A percentile compares a stretch with the other conserved stretches of the same genome.
Evolutionary conservation across 2,797 vertebrate species (phyloP).

Genomic region (Emys orbicularis): DNA sequence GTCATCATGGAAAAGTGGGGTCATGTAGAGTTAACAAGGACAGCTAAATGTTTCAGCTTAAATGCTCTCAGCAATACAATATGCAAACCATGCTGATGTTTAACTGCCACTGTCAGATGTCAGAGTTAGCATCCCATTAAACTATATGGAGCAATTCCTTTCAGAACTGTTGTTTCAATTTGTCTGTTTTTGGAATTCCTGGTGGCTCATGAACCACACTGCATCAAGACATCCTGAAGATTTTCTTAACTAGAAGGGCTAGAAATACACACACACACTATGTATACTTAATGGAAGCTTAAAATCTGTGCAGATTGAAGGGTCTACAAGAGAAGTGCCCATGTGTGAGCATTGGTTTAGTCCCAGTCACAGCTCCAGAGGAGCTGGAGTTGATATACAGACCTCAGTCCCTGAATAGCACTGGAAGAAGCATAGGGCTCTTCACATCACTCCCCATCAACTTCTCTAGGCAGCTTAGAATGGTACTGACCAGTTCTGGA

Average conservation of each 20-base stretch:
- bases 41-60: background rate
- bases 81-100: background rate
- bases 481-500: background rate
- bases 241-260: background rate
- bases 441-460: background rate
- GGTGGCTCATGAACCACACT: background rate
- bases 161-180: background rate
- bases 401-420: background rate
- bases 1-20: background rate
- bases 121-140: background rate
- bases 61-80: background rate
- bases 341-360: background rate
- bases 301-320: background rate
- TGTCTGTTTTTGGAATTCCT: background rate
- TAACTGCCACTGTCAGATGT: background rate
- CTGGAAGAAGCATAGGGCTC: background rate
- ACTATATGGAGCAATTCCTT: background rate
- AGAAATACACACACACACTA: background rate
- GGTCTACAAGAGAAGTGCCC: background rate
- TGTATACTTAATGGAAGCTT: background rate
- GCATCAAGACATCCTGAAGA: background rate
- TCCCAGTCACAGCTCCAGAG: too few relatives aligned
- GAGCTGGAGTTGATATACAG: background rate
- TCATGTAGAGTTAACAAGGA: background rate
- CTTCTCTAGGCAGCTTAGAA: background rate